Evolutionary conservation across 2,797 vertebrate species (phyloP), one percentile per base, ranked within the genome.

Genomic region (Microctenopoma stevenorrisi): DNA sequence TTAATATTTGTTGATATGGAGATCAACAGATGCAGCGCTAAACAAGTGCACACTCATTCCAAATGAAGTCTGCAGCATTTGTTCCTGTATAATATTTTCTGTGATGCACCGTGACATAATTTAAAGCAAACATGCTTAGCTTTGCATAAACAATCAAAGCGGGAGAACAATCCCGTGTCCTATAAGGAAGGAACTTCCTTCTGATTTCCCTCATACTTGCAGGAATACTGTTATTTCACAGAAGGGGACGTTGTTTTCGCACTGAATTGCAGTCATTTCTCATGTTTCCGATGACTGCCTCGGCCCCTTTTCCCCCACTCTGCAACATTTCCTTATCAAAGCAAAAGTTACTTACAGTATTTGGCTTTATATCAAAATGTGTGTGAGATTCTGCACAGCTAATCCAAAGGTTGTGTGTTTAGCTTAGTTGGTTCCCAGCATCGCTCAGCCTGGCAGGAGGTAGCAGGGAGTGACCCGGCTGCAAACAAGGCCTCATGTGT

Each of bases 121-220:
- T 90, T 81, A 88, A 91, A 92, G 84, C 81, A 88, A 92, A 93
- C 88, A 91, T 72, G 82, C 86, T 87, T 79, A 82, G 75, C 69
- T 86, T 88, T 85, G 78, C 84, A 76, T 91, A 89, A 92, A 93
- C 86, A 91, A 84, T 82, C 76, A 68, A 70, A 82, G 61, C 54
- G 1, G 4, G 64, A 85, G 89, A 93, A 92, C 90, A 92, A 90
- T 90, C 71, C 78, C 42, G 63, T 84, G 63, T 90, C 59, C 74
- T 89, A 82, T 86, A 83, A 81, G 79, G 74, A 65, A 86, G 85
- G 82, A 83, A 88, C 83, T 86, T 90, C 81, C 87, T 78, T 86
- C 73, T 86, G 80, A 82, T 90, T 91, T 87, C 87, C 88, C 75
- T 73, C 50, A 48, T 81, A 83, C 76, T 88, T 82, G 81, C 63